phyloP scores from a whole-genome alignment of 2,888 invertebrate species.

The Mycalesis mineus region DNA sequence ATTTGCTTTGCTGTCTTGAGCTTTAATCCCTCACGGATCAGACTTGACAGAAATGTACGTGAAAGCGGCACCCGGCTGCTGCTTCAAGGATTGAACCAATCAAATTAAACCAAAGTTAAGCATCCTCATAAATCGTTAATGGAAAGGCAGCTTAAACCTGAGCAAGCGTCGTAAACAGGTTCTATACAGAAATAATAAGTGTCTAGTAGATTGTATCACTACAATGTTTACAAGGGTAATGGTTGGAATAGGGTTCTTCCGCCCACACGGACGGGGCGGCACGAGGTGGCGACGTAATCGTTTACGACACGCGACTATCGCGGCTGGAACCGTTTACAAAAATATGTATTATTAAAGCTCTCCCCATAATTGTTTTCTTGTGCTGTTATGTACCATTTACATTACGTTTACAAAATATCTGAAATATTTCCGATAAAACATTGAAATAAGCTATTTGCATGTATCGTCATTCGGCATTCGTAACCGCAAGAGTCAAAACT shows the following conservation, averaged over 20 bases:
- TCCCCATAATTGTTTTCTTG: slow-evolving; percentile 66
- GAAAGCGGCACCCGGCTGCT: too few species aligned
- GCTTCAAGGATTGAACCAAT: too few species aligned
- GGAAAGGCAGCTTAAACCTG: too few species aligned
- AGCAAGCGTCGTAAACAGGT: background rate
- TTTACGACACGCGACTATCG: slow-evolving; percentile 56
- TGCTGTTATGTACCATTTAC: slow-evolving; percentile 45
- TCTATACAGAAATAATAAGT: slow-evolving; percentile 21
- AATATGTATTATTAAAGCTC: slow-evolving; percentile 69
- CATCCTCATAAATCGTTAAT: too few species aligned
- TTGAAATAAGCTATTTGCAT: too few species aligned
- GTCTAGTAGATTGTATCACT: slow-evolving; percentile 28
- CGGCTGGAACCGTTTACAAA: slow-evolving; percentile 64
- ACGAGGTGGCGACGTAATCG: slow-evolving; percentile 52
- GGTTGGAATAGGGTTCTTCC: slow-evolving; percentile 29
- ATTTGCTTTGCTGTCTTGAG: too few species aligned
- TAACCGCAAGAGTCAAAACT: too few species aligned
- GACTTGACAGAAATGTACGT: too few species aligned
- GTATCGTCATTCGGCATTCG: too few species aligned
- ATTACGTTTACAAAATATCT: background rate
- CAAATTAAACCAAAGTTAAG: too few species aligned
- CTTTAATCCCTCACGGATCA: too few species aligned
- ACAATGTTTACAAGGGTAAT: slow-evolving; percentile 31
- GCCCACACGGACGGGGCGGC: slow-evolving; percentile 30
- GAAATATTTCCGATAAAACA: too few species aligned